Evolutionary conservation across 2,797 vertebrate species (phyloP), one percentile per base, ranked within the genome.

Genomic region (Siniperca scherzeri): DNA sequence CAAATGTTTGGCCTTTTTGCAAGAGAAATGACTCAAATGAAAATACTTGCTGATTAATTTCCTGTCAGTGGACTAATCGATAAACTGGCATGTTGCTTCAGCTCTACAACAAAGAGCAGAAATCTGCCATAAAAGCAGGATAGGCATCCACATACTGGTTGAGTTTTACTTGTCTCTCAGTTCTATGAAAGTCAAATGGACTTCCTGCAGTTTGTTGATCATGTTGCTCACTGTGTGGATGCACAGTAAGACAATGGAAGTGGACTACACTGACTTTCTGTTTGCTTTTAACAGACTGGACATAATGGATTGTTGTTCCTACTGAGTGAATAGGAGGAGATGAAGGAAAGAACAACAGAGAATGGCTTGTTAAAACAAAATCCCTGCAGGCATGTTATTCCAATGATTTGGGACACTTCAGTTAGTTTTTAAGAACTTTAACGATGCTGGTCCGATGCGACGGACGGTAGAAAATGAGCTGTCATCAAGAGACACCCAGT

Each of bases 291-390:
- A 64, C 60, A 57, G 78, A 60, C 57, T 16, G 55, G 6, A 82
- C 72, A 89, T 78, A 88, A 79, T 76, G 61, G 21, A 2, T 70
- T 8, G 70, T 12, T 88, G 87, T 80, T 87, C 64, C 78, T 83
- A 36, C 70, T 1, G 21, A 59, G 57, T 61, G 50, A 83, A 81
- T 4, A 7, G 72, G 33, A 85, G 69, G 75, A 83, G 81, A 61
- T n/a, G 38, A 61, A 48, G 60, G 59, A n/a, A 61, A 59, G 46
- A 77, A 65, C 14, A 78, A 73, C 81, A 82, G 64, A 73, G 55
- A 40, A 3, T 0, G 5, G 74, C 3, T 76, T 89, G 75, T 87
- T 71, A 25, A 76, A 80, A 77, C 64, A 1, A 55, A 59, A 81
- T 10, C 62, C 71, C 70, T 55, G 55, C 52, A 19, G 27, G 36